Evolutionary conservation across 2,113 vertebrate genomes (phyloP).

Genomic region (Syngnathus typhle): DNA sequence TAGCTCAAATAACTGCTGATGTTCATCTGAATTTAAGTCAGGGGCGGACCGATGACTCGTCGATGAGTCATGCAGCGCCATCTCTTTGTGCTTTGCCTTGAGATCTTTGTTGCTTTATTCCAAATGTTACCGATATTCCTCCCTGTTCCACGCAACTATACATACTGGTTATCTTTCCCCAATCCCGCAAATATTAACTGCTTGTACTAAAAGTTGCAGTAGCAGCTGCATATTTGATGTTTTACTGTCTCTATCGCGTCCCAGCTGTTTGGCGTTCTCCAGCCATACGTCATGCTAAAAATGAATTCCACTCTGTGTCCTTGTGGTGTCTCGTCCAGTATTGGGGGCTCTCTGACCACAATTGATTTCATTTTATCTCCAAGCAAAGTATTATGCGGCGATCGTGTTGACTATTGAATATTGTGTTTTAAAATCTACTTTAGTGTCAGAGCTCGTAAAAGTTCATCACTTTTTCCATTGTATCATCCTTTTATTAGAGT

Average conservation of each 20-base stretch:
- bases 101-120: slow-evolving; percentile 1
- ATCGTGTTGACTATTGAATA: background rate
- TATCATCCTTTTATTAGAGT: background rate
- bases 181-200: background rate
- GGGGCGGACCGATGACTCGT: slow-evolving; percentile 22
- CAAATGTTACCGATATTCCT: background rate
- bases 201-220: background rate
- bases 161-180: background rate
- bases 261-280: slow-evolving; percentile 6
- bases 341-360: background rate
- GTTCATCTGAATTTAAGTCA: slow-evolving; percentile 33
- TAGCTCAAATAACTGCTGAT: slow-evolving; percentile 17
- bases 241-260: background rate
- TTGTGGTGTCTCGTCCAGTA: background rate
- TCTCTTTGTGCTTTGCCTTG: slow-evolving; percentile 9
- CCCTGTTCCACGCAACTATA: background rate
- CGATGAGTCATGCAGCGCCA: slow-evolving; percentile 25
- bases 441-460: background rate
- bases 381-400: no score
- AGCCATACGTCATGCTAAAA: background rate
- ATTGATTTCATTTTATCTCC: background rate
- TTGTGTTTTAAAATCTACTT: background rate
- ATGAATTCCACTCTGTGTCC: background rate
- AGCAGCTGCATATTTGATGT: background rate
- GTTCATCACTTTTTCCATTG: background rate